These are phyloP conservation scores for Dipus sagitta DNA, from an alignment of 2,797 vertebrate genomes.

Conservation along the genomic window DNA sequence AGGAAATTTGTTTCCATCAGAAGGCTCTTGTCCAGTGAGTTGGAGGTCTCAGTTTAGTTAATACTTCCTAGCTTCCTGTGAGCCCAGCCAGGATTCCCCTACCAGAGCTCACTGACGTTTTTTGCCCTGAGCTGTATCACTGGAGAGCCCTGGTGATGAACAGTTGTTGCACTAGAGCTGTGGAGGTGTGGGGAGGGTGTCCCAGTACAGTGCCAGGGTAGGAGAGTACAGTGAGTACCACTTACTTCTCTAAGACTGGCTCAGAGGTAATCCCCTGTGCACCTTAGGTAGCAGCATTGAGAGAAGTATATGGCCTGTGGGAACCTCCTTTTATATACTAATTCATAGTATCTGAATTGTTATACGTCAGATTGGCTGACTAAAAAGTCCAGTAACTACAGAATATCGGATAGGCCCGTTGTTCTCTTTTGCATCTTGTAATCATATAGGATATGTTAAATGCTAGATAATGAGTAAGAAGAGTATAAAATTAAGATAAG, in stretches of 20 bases:
- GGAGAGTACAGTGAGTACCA: background rate
- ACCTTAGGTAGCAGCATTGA: background rate
- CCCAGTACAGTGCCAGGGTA: background rate
- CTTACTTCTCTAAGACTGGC: background rate
- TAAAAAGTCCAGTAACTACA: background rate
- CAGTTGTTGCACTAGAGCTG: background rate
- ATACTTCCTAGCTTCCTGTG: constrained; percentile 46
- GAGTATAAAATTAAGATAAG: constrained; percentile 36
- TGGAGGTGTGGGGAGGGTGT: background rate
- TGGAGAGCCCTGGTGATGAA: constrained; percentile 55
- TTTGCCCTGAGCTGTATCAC: constrained; percentile 9
- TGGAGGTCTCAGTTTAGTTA: constrained; percentile 83
- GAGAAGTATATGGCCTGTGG: background rate
- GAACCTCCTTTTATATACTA: background rate
- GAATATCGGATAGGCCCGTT: background rate
- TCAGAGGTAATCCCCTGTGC: background rate
- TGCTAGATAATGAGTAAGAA: constrained; percentile 25
- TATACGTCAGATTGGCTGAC: background rate
- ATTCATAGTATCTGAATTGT: background rate
- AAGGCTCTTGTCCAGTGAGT: constrained; percentile 85
- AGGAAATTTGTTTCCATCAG: constrained; percentile 84
- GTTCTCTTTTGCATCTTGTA: background rate
- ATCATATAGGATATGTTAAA: background rate
- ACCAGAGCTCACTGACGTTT: background rate
- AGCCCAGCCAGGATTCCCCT: constrained; percentile 32